These are phyloP conservation scores for Chelonus insularis DNA, from an alignment of 1,140 invertebrate genomes.

Conservation along the genomic window DNA sequence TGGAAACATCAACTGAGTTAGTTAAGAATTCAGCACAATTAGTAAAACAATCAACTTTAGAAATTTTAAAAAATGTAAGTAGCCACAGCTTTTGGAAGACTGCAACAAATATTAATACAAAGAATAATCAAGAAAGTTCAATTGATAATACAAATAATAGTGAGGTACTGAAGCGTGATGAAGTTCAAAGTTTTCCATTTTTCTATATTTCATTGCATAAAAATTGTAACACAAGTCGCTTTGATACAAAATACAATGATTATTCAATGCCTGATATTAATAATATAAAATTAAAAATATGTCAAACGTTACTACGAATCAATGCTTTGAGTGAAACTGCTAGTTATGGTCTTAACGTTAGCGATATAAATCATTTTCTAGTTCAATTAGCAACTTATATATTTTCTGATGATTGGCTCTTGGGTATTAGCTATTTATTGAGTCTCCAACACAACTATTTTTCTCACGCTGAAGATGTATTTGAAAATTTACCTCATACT, in stretches of 20 bases:
- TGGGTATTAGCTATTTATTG: constrained; percentile 53
- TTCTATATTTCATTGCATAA: constrained; percentile 53
- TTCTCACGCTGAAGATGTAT: constrained; percentile 37
- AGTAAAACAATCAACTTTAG: constrained; percentile 52
- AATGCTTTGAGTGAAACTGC: constrained; percentile 53
- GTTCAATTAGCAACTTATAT: constrained; percentile 49
- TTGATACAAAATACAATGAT: constrained; percentile 49
- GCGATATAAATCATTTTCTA: constrained; percentile 51
- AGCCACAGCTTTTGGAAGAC: constrained; percentile 52
- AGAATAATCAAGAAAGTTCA: constrained; percentile 29
- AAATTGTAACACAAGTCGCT: constrained; percentile 41
- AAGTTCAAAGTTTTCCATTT: constrained; percentile 52
- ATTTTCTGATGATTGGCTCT: constrained; percentile 50
- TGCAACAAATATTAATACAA: constrained; percentile 45
- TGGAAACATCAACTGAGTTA: constrained; percentile 52
- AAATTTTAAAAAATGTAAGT: constrained; percentile 50
- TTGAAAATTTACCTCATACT: constrained; percentile 41
- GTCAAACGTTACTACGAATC: constrained; percentile 53
- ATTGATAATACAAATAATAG: constrained; percentile 30
- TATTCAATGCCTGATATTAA: constrained; percentile 47
- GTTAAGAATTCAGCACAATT: constrained; percentile 54
- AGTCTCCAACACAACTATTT: constrained; percentile 39
- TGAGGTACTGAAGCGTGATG: constrained; percentile 22
- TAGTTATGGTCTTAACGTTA: constrained; percentile 48
- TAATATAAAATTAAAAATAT: constrained; percentile 50